Evolutionary conservation across 2,797 vertebrate species (phyloP).

Genomic region (Galaxias olidus): DNA sequence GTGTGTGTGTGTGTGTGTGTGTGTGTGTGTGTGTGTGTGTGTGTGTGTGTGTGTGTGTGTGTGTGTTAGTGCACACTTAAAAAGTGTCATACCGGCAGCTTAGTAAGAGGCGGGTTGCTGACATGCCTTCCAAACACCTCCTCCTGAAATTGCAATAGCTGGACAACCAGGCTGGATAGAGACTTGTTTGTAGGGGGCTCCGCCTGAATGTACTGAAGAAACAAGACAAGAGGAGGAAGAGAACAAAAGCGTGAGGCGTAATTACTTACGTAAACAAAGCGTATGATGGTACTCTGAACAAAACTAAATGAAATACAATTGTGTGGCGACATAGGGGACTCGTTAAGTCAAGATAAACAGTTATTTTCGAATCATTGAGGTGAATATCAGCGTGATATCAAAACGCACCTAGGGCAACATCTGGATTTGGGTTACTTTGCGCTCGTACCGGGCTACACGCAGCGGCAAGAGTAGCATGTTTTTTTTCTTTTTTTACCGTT

Average conservation of each 20-base stretch:
- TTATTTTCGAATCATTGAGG: too few relatives aligned
- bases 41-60: neutral
- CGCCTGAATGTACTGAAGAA: conserved; percentile 91
- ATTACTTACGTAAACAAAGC: too few relatives aligned
- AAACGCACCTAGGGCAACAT: conserved; percentile 67
- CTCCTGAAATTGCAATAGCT: conserved; percentile 97
- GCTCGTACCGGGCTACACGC: neutral
- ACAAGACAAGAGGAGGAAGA: conserved; percentile 8
- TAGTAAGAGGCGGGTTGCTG: conserved; percentile 96
- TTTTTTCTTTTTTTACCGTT: conserved; percentile 35
- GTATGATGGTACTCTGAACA: too few relatives aligned
- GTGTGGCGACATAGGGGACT: too few relatives aligned
- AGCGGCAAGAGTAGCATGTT: neutral
- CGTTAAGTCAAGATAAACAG: too few relatives aligned
- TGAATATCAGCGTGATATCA: neutral
- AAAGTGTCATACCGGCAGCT: conserved; percentile 82
- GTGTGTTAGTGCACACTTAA: neutral
- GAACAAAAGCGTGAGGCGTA: neutral
- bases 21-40: conserved; percentile 5
- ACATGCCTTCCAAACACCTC: conserved; percentile 97
- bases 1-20: neutral
- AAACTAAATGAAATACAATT: too few relatives aligned
- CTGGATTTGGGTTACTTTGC: conserved; percentile 61
- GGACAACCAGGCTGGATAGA: conserved; percentile 95
- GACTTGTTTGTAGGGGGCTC: conserved; percentile 98